Conservation (phyloP, 1,140 invertebrate species). For the Teleogryllus occipitalis region DNA sequence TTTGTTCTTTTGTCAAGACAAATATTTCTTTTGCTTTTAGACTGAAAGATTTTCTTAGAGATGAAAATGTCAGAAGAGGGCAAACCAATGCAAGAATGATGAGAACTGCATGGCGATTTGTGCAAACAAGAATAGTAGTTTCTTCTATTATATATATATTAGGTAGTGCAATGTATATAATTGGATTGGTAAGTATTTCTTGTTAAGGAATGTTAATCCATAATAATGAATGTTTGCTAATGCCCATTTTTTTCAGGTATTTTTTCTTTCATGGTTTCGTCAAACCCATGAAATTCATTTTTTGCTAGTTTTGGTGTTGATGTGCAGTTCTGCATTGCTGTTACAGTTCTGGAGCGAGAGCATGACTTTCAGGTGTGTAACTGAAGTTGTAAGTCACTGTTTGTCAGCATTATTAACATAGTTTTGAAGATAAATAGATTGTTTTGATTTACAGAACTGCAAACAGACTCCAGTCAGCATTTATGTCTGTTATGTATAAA, state of each 20-base stretch:
- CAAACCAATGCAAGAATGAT: not conserved
- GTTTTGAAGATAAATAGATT: conserved; percentile 13
- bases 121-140: not conserved
- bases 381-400: not conserved
- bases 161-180: not conserved
- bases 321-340: conserved; percentile 24
- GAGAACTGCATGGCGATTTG: not conserved
- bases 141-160: not conserved
- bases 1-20: not conserved
- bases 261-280: not conserved
- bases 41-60: not conserved
- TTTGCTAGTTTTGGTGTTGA: not conserved
- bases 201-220: not conserved
- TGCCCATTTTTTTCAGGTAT: not conserved
- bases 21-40: not conserved
- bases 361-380: not conserved
- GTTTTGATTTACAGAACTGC: conserved; percentile 26
- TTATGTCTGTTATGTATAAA: conserved; percentile 28
- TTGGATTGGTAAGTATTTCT: not conserved
- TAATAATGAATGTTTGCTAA: not conserved
- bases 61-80: not conserved
- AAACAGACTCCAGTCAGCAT: conserved; percentile 28
- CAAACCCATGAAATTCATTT: not conserved
- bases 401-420: not conserved
- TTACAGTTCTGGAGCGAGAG: conserved; percentile 25